Conservation (phyloP, 2,797 vertebrate species). For the Enteromius unitaeniatus region DNA sequence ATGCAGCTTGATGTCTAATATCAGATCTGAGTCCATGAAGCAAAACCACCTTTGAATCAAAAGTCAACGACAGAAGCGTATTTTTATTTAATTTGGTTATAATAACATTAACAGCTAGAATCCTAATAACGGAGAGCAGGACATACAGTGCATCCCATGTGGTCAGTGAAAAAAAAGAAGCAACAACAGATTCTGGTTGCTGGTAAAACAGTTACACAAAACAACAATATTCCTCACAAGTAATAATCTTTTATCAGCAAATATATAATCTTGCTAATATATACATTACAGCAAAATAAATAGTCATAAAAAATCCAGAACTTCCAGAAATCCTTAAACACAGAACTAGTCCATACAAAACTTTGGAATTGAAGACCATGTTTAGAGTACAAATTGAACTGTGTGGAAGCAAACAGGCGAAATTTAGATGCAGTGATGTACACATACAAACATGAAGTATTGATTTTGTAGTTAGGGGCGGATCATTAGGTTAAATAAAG, state of each 20-base stretch:
- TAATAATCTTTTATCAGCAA: conserved; percentile 76
- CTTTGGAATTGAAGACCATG: conserved; percentile 87
- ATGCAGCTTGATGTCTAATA: not conserved
- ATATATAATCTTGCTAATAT: conserved; percentile 95
- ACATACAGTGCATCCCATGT: conserved; percentile 76
- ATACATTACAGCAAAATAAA: conserved; percentile 94
- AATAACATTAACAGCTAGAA: conserved; percentile 86
- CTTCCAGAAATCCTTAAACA: conserved; percentile 80
- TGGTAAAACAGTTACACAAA: conserved; percentile 83
- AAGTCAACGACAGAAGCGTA: conserved; percentile 7
- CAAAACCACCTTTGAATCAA: conserved; percentile 9
- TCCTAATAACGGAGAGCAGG: conserved; percentile 83
- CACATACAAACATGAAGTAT: conserved; percentile 53
- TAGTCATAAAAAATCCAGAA: conserved; percentile 87
- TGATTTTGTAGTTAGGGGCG: conserved; percentile 64
- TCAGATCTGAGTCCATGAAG: not conserved
- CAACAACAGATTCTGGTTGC: conserved; percentile 73
- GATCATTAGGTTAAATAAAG: conserved; percentile 57
- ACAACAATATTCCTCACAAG: conserved; percentile 83
- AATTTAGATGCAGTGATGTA: conserved; percentile 63
- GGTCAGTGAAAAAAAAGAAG: conserved; percentile 75
- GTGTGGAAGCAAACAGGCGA: conserved; percentile 67
- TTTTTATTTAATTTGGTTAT: conserved; percentile 86
- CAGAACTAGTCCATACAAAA: conserved; percentile 87
- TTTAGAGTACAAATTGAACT: conserved; percentile 62